Evolutionary conservation across 2,113 vertebrate genomes (phyloP), one percentile per base, ranked within the genome.

Genomic region (Hippocampus barbouri): DNA sequence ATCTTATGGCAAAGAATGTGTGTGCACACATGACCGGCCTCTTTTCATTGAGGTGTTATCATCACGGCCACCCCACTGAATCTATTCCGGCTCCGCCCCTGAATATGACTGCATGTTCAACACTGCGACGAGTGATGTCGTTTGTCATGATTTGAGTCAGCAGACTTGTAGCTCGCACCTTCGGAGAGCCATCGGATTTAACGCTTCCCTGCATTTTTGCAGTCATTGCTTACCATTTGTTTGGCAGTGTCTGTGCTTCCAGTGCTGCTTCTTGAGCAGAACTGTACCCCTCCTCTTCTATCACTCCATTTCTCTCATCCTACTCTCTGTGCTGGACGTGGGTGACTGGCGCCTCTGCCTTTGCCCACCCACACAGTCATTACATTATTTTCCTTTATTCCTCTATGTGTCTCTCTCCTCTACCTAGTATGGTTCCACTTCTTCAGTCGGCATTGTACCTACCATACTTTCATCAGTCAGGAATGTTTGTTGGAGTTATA

Each of bases 291-390:
- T 86, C 83, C 82, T 75, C 74, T 82, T 76, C 62, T 66, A 68
- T 78, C 75, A 76, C 73, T 84, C 75, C 60, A 65, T 80, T 87
- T 62, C 77, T 85, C 78, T 86, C 86, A 84, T 78, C 86, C 84
- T 84, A 89, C 87, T 86, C 86, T 84, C 67, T 73, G 72, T 38
- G 64, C 77, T 84, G 77, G 83, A 85, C 56, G 89, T 87, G 88
- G 89, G 83, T 79, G 86, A 88, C 72, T 77, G 10, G 82, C 73
- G 68, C 86, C 86, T 85, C 83, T 72, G 72, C 83, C 63, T 81
- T 61, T 8, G 20, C 23, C 80, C 83, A 61, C 85, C 86, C 86
- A 88, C 89, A 80, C 82, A 41, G 74, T 84, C 73, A 70, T 79
- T 85, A 75, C 68, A 70, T 88, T 89, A 79, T 82, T 79, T 68